Conservation (phyloP, 2,888 invertebrate species). For the Chorisops tibialis region DNA sequence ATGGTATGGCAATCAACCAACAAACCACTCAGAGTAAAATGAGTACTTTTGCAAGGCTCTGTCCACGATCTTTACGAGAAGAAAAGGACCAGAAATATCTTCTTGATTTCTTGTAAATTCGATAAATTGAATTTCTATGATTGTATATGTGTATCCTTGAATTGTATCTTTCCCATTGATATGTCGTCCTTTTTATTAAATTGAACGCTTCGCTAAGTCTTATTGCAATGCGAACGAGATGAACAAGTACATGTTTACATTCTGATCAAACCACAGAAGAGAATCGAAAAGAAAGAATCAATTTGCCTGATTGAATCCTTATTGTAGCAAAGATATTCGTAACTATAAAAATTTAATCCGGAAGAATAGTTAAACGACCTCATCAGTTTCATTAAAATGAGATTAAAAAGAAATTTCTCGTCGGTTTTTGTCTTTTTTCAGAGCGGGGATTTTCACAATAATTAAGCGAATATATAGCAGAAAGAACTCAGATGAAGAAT, state of each 20-base stretch:
- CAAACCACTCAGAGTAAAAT: neutral
- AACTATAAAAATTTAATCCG: too few relatives aligned
- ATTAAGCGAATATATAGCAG: constrained; percentile 2
- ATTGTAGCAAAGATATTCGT: too few relatives aligned
- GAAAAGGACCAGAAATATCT: neutral
- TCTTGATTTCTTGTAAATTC: constrained; percentile 27
- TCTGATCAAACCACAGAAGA: neutral
- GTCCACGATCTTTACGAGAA: neutral
- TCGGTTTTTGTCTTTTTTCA: too few relatives aligned
- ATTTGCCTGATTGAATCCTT: constrained; percentile 12
- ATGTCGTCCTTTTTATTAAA: constrained; percentile 17
- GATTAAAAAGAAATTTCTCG: constrained; percentile 28
- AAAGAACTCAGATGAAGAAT: neutral
- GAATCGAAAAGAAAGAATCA: neutral
- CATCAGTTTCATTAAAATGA: constrained; percentile 27
- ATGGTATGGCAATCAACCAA: neutral
- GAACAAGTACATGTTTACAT: neutral
- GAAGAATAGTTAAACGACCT: neutral
- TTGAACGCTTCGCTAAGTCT: neutral
- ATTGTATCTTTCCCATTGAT: constrained; percentile 16
- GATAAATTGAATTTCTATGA: constrained; percentile 29
- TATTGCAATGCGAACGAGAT: neutral
- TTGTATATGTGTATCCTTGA: constrained; percentile 21
- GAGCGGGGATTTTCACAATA: constrained; percentile 4
- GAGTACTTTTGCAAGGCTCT: neutral